Conservation (phyloP, 2,113 vertebrate species). For the Barnardius zonarius region DNA sequence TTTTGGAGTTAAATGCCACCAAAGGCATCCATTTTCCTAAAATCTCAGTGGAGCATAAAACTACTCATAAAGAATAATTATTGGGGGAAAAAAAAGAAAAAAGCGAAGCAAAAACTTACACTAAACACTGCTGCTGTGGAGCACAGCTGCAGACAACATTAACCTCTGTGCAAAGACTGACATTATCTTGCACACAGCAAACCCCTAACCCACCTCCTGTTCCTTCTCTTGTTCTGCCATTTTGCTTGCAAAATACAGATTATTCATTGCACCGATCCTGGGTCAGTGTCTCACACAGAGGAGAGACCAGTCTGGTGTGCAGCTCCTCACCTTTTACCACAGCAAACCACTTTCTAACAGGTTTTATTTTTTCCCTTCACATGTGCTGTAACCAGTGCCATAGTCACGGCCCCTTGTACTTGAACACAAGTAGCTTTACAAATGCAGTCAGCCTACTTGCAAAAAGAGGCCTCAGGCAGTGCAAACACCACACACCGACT, state of each 20-base stretch:
- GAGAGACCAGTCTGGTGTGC: not conserved
- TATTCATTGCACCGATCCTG: accelerated
- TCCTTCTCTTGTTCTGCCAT: not conserved
- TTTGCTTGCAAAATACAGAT: not conserved
- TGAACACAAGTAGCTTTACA: not conserved
- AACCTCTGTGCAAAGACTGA: not conserved
- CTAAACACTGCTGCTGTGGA: not conserved
- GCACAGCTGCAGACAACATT: not conserved
- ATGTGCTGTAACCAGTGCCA: not conserved
- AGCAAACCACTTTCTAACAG: not conserved
- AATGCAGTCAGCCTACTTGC: constrained; percentile 15
- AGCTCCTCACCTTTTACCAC: not conserved
- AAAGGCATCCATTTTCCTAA: not conserved
- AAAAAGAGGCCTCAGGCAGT: constrained; percentile 30
- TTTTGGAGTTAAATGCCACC: not conserved
- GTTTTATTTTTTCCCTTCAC: not conserved
- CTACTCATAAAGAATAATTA: not conserved
- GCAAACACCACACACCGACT: constrained; percentile 22
- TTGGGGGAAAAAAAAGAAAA: not conserved
- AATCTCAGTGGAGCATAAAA: not conserved
- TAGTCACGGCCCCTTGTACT: not conserved
- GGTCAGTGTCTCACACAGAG: not conserved
- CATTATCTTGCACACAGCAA: not conserved
- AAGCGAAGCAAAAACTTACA: not conserved
- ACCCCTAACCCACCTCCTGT: not conserved